Conservation (phyloP, 2,797 vertebrate species). For the Loriculus beryllinus region DNA sequence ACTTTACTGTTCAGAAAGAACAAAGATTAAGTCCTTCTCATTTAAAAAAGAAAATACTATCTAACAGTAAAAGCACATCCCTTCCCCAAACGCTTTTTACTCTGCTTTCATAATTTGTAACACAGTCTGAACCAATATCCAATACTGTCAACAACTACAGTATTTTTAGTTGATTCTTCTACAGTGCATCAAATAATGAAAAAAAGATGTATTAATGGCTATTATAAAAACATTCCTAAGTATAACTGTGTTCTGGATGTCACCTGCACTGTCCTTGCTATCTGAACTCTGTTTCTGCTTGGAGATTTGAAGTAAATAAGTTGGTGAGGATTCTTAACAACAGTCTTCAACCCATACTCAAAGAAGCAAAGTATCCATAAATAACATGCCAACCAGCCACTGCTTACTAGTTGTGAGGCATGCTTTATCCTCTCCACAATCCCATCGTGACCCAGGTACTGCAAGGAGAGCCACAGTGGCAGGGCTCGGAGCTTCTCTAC, state of each 20-base stretch:
- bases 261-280: fast-evolving
- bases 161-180: background rate
- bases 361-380: background rate
- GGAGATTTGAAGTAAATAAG: background rate
- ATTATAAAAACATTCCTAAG: background rate
- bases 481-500: constrained; percentile 91
- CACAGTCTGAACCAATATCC: background rate
- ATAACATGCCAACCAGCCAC: background rate
- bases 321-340: background rate
- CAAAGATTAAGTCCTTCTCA: background rate
- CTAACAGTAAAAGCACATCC: background rate
- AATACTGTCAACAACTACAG: background rate
- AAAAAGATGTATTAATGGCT: background rate
- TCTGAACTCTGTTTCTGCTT: background rate
- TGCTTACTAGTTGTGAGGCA: constrained; percentile 84
- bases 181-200: background rate
- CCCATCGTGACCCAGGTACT: constrained; percentile 90
- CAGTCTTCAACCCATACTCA: background rate
- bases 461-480: constrained; percentile 93
- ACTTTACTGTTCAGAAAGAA: background rate
- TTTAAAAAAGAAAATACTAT: background rate
- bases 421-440: constrained; percentile 89
- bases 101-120: background rate
- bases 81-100: background rate
- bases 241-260: background rate